Conservation (phyloP, 2,797 vertebrate genomes). For the Orestias chungarensis region DNA sequence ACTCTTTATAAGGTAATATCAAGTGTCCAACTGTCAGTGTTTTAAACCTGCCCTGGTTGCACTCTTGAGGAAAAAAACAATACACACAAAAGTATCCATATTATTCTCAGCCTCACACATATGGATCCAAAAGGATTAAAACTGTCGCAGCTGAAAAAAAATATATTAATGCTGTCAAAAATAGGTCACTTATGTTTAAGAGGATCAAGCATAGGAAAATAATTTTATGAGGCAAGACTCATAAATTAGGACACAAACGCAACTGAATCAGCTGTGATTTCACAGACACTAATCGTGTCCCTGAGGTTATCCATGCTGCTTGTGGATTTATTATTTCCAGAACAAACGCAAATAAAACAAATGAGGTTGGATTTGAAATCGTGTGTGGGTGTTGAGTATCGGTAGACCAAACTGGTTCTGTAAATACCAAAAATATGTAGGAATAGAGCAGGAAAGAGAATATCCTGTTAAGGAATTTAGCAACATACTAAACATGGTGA, state of each 20-base stretch:
- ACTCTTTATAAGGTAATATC: slow-evolving; percentile 40
- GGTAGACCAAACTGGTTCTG: slow-evolving; percentile 16
- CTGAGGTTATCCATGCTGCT: slow-evolving; percentile 39
- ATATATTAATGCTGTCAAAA: slow-evolving; percentile 62
- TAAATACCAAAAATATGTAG: slow-evolving; percentile 20
- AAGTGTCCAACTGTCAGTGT: slow-evolving; percentile 37
- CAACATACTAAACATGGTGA: slow-evolving; percentile 21
- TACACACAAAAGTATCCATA: background rate
- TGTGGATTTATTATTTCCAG: slow-evolving; percentile 47
- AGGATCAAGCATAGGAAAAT: slow-evolving; percentile 71
- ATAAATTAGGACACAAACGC: slow-evolving; percentile 58
- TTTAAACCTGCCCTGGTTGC: slow-evolving; percentile 43
- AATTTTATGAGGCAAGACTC: slow-evolving; percentile 62
- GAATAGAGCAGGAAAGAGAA: slow-evolving; percentile 22
- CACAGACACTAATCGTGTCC: slow-evolving; percentile 65
- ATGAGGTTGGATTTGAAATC: background rate
- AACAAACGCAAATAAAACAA: slow-evolving; percentile 30
- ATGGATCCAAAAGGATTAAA: slow-evolving; percentile 46
- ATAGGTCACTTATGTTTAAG: slow-evolving; percentile 73
- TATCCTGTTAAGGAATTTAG: slow-evolving; percentile 31
- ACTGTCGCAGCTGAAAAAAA: slow-evolving; percentile 46
- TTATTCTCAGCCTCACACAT: slow-evolving; percentile 20
- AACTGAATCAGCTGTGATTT: slow-evolving; percentile 62
- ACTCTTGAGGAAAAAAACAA: slow-evolving; percentile 23
- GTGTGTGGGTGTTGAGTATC: slow-evolving; percentile 9